These are phyloP conservation scores for Plusia festucae DNA, from an alignment of 2,888 invertebrate genomes.

Conservation along the genomic window DNA sequence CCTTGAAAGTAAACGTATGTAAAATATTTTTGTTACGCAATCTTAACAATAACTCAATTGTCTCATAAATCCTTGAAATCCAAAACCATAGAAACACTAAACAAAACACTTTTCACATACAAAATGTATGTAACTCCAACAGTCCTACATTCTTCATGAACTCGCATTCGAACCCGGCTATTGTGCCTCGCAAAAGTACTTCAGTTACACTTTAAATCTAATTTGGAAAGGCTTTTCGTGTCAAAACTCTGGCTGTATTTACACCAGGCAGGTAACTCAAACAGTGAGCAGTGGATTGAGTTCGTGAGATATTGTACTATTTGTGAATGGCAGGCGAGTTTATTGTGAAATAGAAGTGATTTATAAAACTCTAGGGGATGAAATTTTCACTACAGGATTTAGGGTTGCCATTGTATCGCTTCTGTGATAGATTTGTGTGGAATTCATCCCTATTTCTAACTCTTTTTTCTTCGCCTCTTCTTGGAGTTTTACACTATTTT, in stretches of 20 bases:
- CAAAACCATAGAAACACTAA: background rate
- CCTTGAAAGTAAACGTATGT: background rate
- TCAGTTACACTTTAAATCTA: constrained; percentile 62
- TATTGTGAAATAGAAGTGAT: constrained; percentile 8
- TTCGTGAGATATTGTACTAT: constrained; percentile 32
- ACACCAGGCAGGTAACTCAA: constrained; percentile 51
- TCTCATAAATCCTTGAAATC: background rate
- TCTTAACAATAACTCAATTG: background rate
- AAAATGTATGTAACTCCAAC: constrained; percentile 20
- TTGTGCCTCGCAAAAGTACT: constrained; percentile 36
- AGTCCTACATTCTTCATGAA: constrained; percentile 25
- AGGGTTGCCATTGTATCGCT: background rate
- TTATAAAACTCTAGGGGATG: background rate
- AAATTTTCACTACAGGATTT: constrained; percentile 1
- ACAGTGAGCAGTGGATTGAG: constrained; percentile 48
- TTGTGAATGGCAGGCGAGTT: constrained; percentile 15
- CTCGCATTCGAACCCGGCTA: constrained; percentile 15
- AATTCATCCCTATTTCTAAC: too few species aligned
- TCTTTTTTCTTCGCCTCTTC: background rate
- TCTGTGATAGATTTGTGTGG: background rate
- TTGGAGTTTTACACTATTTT: background rate
- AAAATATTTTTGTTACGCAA: background rate
- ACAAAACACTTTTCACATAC: constrained; percentile 20
- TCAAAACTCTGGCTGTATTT: constrained; percentile 55
- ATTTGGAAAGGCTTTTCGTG: constrained; percentile 69